Evolutionary conservation across 2,797 vertebrate genomes (phyloP).

Genomic region (Rhincodon typus): DNA sequence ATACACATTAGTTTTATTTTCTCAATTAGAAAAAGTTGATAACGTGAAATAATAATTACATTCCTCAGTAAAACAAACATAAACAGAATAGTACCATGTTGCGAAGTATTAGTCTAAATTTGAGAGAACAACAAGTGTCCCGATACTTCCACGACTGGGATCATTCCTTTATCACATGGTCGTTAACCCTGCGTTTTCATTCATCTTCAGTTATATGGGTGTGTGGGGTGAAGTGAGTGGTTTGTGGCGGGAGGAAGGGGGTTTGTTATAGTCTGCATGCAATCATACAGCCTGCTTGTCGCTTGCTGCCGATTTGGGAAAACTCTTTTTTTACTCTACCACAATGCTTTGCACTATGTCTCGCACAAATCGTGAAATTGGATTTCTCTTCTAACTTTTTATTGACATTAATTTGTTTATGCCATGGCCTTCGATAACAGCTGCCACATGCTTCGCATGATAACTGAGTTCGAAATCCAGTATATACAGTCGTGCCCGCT

Average conservation of each 20-base stretch:
- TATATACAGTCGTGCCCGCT: not conserved
- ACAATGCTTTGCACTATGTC: not conserved
- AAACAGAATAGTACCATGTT: not conserved
- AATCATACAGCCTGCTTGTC: not conserved
- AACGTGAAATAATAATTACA: not conserved
- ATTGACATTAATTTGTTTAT: not conserved
- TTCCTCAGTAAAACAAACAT: not conserved
- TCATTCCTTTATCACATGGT: not conserved
- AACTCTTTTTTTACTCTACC: not conserved
- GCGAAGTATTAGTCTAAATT: not conserved
- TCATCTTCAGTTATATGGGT: not conserved
- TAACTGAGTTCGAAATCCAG: not conserved
- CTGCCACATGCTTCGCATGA: not conserved
- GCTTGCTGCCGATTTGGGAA: not conserved
- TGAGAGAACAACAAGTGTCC: not conserved
- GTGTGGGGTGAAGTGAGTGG: too few relatives aligned
- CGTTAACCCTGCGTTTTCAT: not conserved
- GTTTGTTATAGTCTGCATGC: not conserved
- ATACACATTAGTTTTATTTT: too few relatives aligned
- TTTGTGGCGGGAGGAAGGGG: too few relatives aligned
- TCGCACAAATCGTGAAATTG: not conserved
- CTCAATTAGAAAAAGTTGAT: not conserved
- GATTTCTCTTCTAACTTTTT: not conserved
- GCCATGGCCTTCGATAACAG: not conserved
- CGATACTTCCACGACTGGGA: not conserved